These are phyloP conservation scores for Alethe diademata DNA, from an alignment of 2,113 vertebrate species.

Conservation along the genomic window DNA sequence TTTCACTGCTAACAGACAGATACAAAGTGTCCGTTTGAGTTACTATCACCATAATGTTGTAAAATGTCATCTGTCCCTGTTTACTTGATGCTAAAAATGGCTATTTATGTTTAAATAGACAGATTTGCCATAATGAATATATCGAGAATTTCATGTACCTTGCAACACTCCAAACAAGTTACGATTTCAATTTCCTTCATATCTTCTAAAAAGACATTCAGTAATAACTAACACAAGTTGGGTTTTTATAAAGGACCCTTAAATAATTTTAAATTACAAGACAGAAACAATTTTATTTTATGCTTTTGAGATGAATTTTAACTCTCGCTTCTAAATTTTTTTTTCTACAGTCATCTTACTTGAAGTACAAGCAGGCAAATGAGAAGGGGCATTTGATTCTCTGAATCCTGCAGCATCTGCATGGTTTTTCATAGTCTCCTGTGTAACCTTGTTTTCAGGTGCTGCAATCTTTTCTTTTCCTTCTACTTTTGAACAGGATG, in stretches of 20 bases:
- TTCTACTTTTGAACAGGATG: slow-evolving; percentile 42
- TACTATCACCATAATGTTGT: not conserved
- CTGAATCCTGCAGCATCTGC: slow-evolving; percentile 54
- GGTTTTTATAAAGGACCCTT: not conserved
- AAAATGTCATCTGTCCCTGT: not conserved
- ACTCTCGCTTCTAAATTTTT: not conserved
- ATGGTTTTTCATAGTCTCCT: slow-evolving; percentile 63
- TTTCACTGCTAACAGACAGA: not conserved
- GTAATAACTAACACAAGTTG: not conserved
- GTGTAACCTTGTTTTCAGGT: slow-evolving; percentile 61
- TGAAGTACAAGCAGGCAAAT: slow-evolving; percentile 64
- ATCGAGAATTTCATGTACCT: not conserved
- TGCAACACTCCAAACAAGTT: not conserved
- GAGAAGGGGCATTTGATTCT: slow-evolving; percentile 67
- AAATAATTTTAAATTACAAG: not conserved
- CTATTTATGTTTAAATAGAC: not conserved
- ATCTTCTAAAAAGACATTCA: not conserved
- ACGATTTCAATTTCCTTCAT: not conserved
- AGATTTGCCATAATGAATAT: not conserved
- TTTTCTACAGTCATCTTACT: slow-evolving; percentile 59
- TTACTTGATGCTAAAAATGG: not conserved
- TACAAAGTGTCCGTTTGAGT: not conserved
- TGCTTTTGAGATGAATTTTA: not conserved
- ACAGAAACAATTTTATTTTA: not conserved
- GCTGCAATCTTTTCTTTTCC: slow-evolving; percentile 71